Percentiles rank a stretch among this genome's conserved stretches.
Conservation (phyloP, 2,888 invertebrate species). For the Reticulitermes lucifugus region DNA sequence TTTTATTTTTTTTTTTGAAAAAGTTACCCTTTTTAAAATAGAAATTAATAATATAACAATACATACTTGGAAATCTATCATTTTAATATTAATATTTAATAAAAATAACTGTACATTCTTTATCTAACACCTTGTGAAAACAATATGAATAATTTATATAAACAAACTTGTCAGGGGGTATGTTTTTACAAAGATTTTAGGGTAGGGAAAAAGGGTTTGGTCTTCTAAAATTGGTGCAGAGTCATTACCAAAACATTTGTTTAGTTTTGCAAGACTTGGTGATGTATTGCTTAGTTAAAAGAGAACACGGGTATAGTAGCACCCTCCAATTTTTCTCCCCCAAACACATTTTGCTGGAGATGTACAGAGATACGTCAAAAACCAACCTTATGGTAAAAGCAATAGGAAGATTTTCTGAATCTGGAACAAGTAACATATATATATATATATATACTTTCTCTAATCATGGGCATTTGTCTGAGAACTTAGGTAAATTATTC, state of each 20-base stretch:
- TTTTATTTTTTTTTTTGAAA: conserved; percentile 31
- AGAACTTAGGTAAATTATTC: not conserved
- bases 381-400: too few species aligned
- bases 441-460: not conserved
- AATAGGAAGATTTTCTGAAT: too few species aligned
- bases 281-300: conserved; percentile 36
- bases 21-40: conserved; percentile 41
- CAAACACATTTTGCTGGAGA: too few species aligned
- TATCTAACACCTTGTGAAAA: conserved; percentile 41
- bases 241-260: conserved; percentile 28
- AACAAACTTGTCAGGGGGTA: conserved; percentile 40
- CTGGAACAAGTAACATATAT: not conserved
- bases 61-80: conserved; percentile 42
- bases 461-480: not conserved
- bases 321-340: not conserved
- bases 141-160: conserved; percentile 45
- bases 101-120: conserved; percentile 53
- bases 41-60: conserved; percentile 43
- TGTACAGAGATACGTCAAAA: too few species aligned
- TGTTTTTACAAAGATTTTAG: conserved; percentile 20
- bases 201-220: conserved; percentile 21
- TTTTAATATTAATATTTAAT: conserved; percentile 49
- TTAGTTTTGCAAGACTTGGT: not conserved
- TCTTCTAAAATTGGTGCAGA: conserved; percentile 33
- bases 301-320: not conserved